A percentile compares a stretch with the other conserved stretches of the same genome.
These are phyloP conservation scores for Neodiprion virginianus DNA, from an alignment of 1,140 invertebrate genomes.

Conservation along the genomic window DNA sequence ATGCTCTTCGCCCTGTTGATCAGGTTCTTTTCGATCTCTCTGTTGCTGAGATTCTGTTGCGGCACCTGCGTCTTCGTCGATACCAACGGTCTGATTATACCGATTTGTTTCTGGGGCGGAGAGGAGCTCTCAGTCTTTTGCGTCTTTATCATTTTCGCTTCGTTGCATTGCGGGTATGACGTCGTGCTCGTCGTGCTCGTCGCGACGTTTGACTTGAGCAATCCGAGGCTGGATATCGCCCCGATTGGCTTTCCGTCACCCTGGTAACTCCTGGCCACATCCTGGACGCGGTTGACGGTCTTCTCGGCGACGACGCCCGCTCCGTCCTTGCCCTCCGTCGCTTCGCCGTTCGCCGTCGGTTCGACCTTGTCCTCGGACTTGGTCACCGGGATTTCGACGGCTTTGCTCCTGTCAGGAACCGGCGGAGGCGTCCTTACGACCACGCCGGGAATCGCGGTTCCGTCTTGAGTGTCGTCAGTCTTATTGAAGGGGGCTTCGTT, in stretches of 20 bases:
- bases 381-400: too few species aligned
- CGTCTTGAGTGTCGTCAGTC: slow-evolving; percentile 39
- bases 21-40: slow-evolving; percentile 75
- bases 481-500: slow-evolving; percentile 33
- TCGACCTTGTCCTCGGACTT: neutral
- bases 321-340: neutral
- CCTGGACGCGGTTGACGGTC: neutral
- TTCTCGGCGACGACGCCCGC: neutral
- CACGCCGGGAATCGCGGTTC: slow-evolving; percentile 33
- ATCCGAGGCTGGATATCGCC: slow-evolving; percentile 45
- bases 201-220: slow-evolving; percentile 42
- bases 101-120: slow-evolving; percentile 64
- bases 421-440: slow-evolving; percentile 30
- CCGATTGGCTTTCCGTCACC: slow-evolving; percentile 44
- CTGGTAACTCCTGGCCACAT: slow-evolving; percentile 9
- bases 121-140: slow-evolving; percentile 45
- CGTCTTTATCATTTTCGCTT: slow-evolving; percentile 47
- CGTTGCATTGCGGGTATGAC: slow-evolving; percentile 44
- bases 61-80: slow-evolving; percentile 57
- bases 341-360: slow-evolving; percentile 6
- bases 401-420: slow-evolving; percentile 11
- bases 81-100: slow-evolving; percentile 67
- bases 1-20: slow-evolving; percentile 73
- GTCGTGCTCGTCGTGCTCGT: slow-evolving; percentile 24
- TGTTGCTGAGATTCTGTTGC: slow-evolving; percentile 63